Conservation (phyloP, 2,888 invertebrate species). For the Oligia fasciuncula region DNA sequence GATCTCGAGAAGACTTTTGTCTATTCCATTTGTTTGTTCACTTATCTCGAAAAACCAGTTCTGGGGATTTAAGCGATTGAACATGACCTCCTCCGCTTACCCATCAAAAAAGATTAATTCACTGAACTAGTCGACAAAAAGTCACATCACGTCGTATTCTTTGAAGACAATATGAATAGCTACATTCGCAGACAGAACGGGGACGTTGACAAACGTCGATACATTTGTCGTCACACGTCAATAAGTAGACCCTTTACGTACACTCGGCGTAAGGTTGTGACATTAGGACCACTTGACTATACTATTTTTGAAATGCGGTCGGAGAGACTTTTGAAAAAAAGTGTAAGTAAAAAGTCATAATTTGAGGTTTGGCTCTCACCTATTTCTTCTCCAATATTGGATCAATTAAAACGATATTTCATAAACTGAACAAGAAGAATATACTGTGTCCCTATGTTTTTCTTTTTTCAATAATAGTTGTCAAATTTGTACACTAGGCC, state of each 20-base stretch:
- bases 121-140: conserved; percentile 25
- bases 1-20: not conserved
- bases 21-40: not conserved
- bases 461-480: no score
- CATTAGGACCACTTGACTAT: conserved; percentile 8
- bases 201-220: conserved; percentile 80
- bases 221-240: conserved; percentile 82
- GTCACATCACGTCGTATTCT: conserved; percentile 43
- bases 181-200: conserved; percentile 57
- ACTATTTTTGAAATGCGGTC: no score
- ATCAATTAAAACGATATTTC: no score
- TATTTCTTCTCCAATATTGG: no score
- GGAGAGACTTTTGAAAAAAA: no score
- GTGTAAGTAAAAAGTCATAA: no score
- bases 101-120: conserved; percentile 18
- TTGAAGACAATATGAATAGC: conserved; percentile 66
- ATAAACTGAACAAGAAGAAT: no score
- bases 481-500: no score
- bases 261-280: conserved; percentile 7
- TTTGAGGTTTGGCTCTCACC: no score
- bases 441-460: no score
- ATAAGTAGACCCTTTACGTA: conserved; percentile 70
- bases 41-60: not conserved
- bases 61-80: not conserved
- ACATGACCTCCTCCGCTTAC: not conserved